Evolutionary conservation across 2,888 invertebrate species (phyloP).

Genomic region (Poecilobothrus nobilitatus): DNA sequence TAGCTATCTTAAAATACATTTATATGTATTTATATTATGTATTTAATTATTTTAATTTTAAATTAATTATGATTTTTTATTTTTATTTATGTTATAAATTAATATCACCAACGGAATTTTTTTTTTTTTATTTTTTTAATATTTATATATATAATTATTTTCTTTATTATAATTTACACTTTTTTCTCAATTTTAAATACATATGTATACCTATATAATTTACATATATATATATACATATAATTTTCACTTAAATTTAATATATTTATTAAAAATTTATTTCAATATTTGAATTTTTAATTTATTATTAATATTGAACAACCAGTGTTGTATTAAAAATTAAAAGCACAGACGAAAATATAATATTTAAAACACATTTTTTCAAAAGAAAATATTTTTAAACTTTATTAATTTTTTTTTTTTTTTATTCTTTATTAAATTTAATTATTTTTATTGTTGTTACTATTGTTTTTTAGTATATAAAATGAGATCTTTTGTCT

Average conservation of each 20-base stretch:
- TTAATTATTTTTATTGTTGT: too few species aligned
- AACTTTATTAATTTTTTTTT: too few species aligned
- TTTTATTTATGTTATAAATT: not conserved
- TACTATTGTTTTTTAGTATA: too few species aligned
- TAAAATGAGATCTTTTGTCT: too few species aligned
- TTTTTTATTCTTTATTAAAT: too few species aligned
- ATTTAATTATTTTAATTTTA: not conserved
- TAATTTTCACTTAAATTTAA: not conserved
- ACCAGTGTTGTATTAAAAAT: too few species aligned
- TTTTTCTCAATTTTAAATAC: not conserved
- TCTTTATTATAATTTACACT: not conserved
- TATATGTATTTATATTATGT: not conserved
- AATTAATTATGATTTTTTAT: not conserved
- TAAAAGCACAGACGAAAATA: too few species aligned
- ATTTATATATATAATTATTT: not conserved
- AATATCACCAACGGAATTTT: not conserved
- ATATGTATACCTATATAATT: not conserved
- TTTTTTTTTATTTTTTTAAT: not conserved
- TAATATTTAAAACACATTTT: too few species aligned
- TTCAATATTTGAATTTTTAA: not conserved
- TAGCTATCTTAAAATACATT: not conserved
- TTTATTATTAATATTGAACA: too few species aligned
- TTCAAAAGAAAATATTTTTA: too few species aligned
- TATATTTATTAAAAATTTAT: not conserved
- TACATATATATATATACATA: too few species aligned